phyloP scores from a whole-genome alignment of 2,888 invertebrate species.

The Eupithecia tripunctaria region DNA sequence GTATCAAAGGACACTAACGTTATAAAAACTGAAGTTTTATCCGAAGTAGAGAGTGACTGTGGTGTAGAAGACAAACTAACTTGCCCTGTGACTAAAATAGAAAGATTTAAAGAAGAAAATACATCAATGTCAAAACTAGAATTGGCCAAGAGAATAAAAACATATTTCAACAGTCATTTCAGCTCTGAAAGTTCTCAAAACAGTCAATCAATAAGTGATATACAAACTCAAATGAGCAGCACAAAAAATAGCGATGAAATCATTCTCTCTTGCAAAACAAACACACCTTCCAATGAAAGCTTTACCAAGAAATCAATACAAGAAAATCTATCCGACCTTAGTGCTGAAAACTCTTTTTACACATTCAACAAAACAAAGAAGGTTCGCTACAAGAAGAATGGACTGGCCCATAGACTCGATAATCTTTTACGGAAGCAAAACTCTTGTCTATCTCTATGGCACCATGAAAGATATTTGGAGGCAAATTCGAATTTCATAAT shows the following conservation, averaged over 20 bases:
- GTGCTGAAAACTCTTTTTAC: conserved; percentile 33
- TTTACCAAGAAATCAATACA: not conserved
- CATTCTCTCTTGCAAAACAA: conserved; percentile 57
- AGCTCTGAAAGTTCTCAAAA: conserved; percentile 64
- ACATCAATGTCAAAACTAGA: conserved; percentile 41
- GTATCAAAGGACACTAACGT: not conserved
- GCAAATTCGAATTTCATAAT: conserved; percentile 72
- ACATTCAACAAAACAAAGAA: conserved; percentile 58
- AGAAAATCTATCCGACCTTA: conserved; percentile 16
- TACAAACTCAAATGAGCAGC: conserved; percentile 58
- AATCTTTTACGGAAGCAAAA: conserved; percentile 75
- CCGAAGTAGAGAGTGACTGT: conserved; percentile 18
- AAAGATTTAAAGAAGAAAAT: conserved; percentile 12
- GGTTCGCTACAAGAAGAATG: conserved; percentile 75
- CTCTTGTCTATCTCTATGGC: conserved; percentile 78
- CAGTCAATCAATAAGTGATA: conserved; percentile 68
- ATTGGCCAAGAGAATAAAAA: conserved; percentile 61
- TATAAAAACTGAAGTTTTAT: conserved; percentile 27
- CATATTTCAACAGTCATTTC: conserved; percentile 69
- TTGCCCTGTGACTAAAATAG: not conserved
- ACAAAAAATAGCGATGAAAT: conserved; percentile 61
- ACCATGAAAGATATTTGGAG: conserved; percentile 81
- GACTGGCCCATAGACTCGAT: conserved; percentile 73
- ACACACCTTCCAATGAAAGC: conserved; percentile 43
- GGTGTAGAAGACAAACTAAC: conserved; percentile 18